These are phyloP conservation scores for Elachura formosa DNA, from an alignment of 2,113 vertebrate genomes.

Conservation along the genomic window DNA sequence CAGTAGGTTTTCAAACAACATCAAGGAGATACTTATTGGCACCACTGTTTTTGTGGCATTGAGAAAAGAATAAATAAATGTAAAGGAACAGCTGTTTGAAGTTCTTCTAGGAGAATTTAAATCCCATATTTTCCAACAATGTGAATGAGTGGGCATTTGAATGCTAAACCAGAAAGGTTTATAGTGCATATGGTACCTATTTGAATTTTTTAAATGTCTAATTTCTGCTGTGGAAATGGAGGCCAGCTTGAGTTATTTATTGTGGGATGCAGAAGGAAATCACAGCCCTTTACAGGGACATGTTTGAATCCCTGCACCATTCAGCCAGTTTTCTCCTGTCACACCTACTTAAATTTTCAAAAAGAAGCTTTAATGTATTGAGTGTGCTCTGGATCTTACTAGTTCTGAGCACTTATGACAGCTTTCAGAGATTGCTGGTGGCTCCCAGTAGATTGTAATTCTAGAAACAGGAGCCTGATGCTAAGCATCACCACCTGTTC, in stretches of 20 bases:
- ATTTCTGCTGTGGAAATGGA: slow-evolving; percentile 54
- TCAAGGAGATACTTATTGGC: background rate
- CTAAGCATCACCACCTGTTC: slow-evolving; percentile 70
- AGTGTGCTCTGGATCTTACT: slow-evolving; percentile 58
- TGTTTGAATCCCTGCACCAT: slow-evolving; percentile 12
- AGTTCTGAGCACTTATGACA: slow-evolving; percentile 63
- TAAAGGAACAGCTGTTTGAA: background rate
- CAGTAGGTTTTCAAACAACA: background rate
- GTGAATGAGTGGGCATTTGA: background rate
- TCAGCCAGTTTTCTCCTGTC: slow-evolving; percentile 56
- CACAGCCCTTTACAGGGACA: slow-evolving; percentile 24
- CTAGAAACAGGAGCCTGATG: slow-evolving; percentile 75
- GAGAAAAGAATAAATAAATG: background rate
- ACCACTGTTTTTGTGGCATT: background rate
- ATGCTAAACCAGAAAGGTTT: slow-evolving; percentile 34
- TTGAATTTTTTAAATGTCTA: slow-evolving; percentile 61
- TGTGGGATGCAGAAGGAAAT: slow-evolving; percentile 60
- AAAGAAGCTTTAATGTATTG: slow-evolving; percentile 62
- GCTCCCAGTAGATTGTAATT: slow-evolving; percentile 73
- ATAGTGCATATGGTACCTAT: slow-evolving; percentile 47
- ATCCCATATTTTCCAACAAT: background rate
- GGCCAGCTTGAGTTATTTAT: slow-evolving; percentile 63
- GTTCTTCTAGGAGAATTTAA: slow-evolving; percentile 13
- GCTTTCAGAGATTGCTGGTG: slow-evolving; percentile 63
- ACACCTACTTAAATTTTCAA: slow-evolving; percentile 69